Conservation (phyloP, 1,140 invertebrate genomes). For the Drosophila obscura region DNA sequence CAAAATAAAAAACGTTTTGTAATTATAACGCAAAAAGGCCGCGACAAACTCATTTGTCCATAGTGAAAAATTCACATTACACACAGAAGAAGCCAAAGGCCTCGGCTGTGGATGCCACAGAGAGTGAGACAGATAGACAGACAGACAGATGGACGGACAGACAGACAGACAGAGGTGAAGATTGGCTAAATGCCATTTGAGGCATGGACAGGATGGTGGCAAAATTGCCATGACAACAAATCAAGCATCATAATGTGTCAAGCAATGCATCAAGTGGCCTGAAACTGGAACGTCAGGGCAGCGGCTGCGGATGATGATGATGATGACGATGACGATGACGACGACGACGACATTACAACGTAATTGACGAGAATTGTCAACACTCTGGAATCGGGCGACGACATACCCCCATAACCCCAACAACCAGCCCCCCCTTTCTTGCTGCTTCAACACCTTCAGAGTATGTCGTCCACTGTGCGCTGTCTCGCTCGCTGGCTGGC, state of each 20-base stretch:
- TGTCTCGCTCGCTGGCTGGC: background rate
- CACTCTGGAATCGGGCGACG: constrained; percentile 48
- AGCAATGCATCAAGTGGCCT: constrained; percentile 73
- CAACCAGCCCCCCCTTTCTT: constrained; percentile 6
- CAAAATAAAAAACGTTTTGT: constrained; percentile 49
- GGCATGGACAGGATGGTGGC: constrained; percentile 65
- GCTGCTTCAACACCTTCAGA: constrained; percentile 12
- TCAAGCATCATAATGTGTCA: constrained; percentile 82
- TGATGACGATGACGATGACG: background rate
- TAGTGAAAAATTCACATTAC: constrained; percentile 78
- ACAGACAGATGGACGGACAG: constrained; percentile 11
- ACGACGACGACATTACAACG: constrained; percentile 69
- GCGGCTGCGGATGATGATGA: no score
- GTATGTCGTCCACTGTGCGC: background rate
- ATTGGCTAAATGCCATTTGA: constrained; percentile 63
- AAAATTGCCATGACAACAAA: constrained; percentile 80
- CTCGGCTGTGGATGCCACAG: constrained; percentile 1
- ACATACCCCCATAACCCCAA: background rate
- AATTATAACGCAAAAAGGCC: constrained; percentile 80
- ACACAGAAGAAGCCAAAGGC: constrained; percentile 21
- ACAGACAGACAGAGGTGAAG: constrained; percentile 35
- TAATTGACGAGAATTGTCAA: constrained; percentile 82
- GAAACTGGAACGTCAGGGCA: constrained; percentile 49
- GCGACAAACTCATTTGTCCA: constrained; percentile 81
- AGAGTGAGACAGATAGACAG: constrained; percentile 32